Conservation (phyloP, 2,113 vertebrate genomes). For the Bos taurus region ARS-UCD2.0 NC_037329.1:111393001-111393500, state of each 20-base stretch:
- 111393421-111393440: neutral
- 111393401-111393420: neutral
- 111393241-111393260: neutral
- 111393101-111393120: neutral
- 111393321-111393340: neutral
- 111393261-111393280: neutral
- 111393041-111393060: neutral
- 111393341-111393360: neutral
- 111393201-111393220: neutral
- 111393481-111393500: neutral
- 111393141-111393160: neutral
- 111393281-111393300: neutral
- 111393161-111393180: neutral
- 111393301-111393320: neutral
- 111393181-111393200: neutral
- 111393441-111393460: neutral
- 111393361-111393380: neutral
- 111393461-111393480: neutral
- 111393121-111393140: neutral
- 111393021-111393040: neutral
- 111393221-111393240: neutral
- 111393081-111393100: neutral
- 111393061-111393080: neutral
- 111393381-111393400: neutral
- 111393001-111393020: neutral